Evolutionary conservation across 2,113 vertebrate genomes (phyloP), one percentile per base, ranked within the genome.

Genomic region (Calyptomena viridis): DNA sequence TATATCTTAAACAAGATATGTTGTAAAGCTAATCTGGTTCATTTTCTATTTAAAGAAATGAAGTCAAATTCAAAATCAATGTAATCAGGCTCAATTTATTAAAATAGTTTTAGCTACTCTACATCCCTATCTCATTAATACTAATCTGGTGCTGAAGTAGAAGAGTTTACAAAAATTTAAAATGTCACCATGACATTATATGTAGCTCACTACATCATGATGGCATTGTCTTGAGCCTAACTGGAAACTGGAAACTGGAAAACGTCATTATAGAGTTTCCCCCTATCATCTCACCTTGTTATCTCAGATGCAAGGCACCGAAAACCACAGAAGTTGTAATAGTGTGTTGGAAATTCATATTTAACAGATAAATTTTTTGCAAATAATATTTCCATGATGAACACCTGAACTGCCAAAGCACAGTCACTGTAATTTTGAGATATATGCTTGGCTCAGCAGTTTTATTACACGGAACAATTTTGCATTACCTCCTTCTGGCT

Each of bases 401-500:
- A 86, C 82, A 95, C 78, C 92, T 85, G 92, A 97, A 97, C 98
- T 97, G 95, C 97, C 90, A 62, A 96, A 93, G 96, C 91, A 97
- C 97, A 98, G 98, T 98, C 98, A 98, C 96, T 98, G 95, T 98
- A 97, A 98, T 98, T 98, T 91, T 97, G 97, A 98, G 89, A 97
- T 87, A 93, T 95, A 95, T 96, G 97, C 98, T 98, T 98, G 98
- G 97, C 97, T 99, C 98, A 98, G 98, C 98, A 98, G 96, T 98
- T 99, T 98, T 98, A 98, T 98, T 98, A 98, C 97, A 98, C 97
- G 98, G 98, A 99, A 99, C 99, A 99, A 99, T 99, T 99, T 98
- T 99, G 95, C 98, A 98, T 99, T 99, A 98, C 98, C 97, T 98
- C 97, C 98, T 98, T 98, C 98, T 98, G 97, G 97, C 97, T 98